A percentile compares a stretch with the other conserved stretches of the same genome.
Evolutionary conservation across 1,140 invertebrate genomes (phyloP).

Genomic region (Drosophila burlai): DNA sequence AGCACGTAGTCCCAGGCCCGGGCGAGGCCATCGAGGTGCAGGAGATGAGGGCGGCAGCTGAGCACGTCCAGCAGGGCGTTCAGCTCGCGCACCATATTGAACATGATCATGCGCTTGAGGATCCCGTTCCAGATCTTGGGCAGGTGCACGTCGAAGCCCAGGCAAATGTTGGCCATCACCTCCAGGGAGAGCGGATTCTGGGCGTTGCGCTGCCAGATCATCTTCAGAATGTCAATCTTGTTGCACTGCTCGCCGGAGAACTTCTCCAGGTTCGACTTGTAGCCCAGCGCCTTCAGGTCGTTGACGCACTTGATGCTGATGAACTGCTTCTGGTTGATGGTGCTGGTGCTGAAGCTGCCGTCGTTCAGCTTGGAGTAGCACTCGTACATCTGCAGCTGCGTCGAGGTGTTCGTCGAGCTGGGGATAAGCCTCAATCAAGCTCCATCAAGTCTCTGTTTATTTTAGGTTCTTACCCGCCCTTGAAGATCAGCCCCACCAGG

Average conservation of each 20-base stretch:
- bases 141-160: slow-evolving; percentile 79
- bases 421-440: too few species aligned
- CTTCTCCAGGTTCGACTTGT: slow-evolving; percentile 77
- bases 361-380: slow-evolving; percentile 81
- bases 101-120: slow-evolving; percentile 81
- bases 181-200: slow-evolving; percentile 77
- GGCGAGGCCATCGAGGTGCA: slow-evolving; percentile 72
- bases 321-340: slow-evolving; percentile 74
- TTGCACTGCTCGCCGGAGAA: slow-evolving; percentile 71
- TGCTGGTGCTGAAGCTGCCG: slow-evolving; percentile 72
- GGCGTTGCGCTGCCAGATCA: slow-evolving; percentile 80
- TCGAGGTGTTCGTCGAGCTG: slow-evolving; percentile 73
- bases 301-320: slow-evolving; percentile 83
- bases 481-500: slow-evolving; percentile 68
- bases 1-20: slow-evolving; percentile 80
- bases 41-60: slow-evolving; percentile 64
- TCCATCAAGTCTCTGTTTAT: too few species aligned
- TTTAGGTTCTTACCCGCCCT: slow-evolving; percentile 66
- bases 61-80: slow-evolving; percentile 78
- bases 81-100: slow-evolving; percentile 75
- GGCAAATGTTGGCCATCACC: slow-evolving; percentile 81
- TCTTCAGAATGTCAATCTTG: slow-evolving; percentile 80
- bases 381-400: slow-evolving; percentile 82
- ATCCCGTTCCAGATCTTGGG: slow-evolving; percentile 84
- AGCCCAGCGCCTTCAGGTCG: slow-evolving; percentile 79